Evolutionary conservation across 2,888 invertebrate genomes (phyloP).

Genomic region (Galerucella nymphaeae): DNA sequence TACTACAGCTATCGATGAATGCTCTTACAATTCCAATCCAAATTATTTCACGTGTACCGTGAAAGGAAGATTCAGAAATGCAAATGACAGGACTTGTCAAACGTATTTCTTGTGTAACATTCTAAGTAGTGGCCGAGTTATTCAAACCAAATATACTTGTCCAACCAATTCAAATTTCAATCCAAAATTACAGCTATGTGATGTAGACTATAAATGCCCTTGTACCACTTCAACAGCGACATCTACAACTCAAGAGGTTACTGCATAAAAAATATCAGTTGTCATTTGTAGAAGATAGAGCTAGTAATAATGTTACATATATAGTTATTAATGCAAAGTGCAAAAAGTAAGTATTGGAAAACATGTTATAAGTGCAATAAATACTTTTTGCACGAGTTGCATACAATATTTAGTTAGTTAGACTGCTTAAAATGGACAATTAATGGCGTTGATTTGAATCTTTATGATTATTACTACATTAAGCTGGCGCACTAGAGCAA

Average conservation of each 20-base stretch:
- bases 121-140: conserved; percentile 52
- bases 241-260: background rate
- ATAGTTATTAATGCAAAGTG: too few relatives aligned
- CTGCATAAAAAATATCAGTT: background rate
- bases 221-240: conserved; percentile 10
- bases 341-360: too few relatives aligned
- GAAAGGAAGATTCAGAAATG: conserved; percentile 65
- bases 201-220: conserved; percentile 63
- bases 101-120: conserved; percentile 51
- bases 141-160: conserved; percentile 54
- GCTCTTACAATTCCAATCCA: conserved; percentile 5
- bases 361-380: too few relatives aligned
- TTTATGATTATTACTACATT: too few relatives aligned
- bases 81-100: conserved; percentile 56
- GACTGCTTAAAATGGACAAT: too few relatives aligned
- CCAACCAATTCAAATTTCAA: conserved; percentile 59
- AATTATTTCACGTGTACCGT: conserved; percentile 48
- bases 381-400: too few relatives aligned
- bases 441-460: too few relatives aligned
- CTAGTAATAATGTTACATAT: background rate
- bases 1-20: background rate
- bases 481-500: too few relatives aligned
- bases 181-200: conserved; percentile 62
- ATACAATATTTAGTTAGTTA: too few relatives aligned
- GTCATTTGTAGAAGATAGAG: too few relatives aligned